Evolutionary conservation across 2,113 vertebrate genomes (phyloP).

Genomic region (Notarius quadriscutis): DNA sequence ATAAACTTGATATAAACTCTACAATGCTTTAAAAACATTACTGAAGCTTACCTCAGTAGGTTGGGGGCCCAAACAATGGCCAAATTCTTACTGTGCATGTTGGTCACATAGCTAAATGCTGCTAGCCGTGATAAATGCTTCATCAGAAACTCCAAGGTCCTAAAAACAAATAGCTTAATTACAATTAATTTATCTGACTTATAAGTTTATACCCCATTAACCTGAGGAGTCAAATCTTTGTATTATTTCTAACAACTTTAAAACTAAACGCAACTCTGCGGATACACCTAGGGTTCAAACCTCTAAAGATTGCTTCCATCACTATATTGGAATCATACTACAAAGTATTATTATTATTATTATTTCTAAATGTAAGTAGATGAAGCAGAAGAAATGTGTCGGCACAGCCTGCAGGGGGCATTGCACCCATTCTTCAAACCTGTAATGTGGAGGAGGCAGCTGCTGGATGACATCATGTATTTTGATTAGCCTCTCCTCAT

Average conservation of each 20-base stretch:
- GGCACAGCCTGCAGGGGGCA: conserved; percentile 54
- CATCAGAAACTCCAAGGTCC: conserved; percentile 98
- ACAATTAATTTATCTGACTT: background rate
- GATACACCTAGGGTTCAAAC: background rate
- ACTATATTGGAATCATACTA: background rate
- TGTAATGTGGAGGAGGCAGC: conserved; percentile 95
- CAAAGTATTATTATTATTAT: background rate
- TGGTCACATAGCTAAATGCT: conserved; percentile 95
- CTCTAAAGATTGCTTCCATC: background rate
- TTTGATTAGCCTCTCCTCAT: conserved; percentile 94
- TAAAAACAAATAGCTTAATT: conserved; percentile 62
- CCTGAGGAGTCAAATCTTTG: background rate
- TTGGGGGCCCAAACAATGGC: conserved; percentile 99
- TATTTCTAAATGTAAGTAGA: background rate
- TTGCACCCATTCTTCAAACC: conserved; percentile 70
- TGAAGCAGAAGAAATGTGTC: background rate
- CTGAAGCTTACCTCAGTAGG: conserved; percentile 80
- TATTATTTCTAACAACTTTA: background rate
- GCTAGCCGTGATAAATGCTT: conserved; percentile 90
- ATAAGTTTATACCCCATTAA: background rate
- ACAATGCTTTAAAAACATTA: background rate
- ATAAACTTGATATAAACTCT: background rate
- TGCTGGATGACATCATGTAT: conserved; percentile 98
- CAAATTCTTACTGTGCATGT: conserved; percentile 98
- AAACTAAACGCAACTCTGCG: background rate